These are phyloP conservation scores for Aelia acuminata DNA, from an alignment of 2,888 invertebrate species.

Conservation along the genomic window DNA sequence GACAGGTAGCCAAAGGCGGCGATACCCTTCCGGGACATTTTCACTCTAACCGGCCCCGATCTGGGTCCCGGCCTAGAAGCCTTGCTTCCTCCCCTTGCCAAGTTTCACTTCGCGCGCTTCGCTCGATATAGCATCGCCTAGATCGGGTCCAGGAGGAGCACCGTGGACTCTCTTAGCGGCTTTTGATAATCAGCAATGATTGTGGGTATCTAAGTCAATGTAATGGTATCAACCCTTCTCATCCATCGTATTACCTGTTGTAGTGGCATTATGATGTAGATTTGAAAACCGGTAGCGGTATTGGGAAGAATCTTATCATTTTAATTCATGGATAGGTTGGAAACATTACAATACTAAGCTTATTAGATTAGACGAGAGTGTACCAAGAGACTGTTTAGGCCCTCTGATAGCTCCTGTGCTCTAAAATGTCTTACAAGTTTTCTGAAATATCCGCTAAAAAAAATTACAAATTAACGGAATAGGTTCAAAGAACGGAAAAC, in stretches of 20 bases:
- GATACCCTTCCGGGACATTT: slow-evolving; percentile 28
- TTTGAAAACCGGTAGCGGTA: background rate
- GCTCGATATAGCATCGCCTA: slow-evolving; percentile 19
- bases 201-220: background rate
- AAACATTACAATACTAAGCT: too few relatives aligned
- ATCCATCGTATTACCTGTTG: background rate
- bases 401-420: too few relatives aligned
- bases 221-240: background rate
- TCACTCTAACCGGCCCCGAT: slow-evolving; percentile 33
- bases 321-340: too few relatives aligned
- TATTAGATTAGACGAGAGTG: too few relatives aligned
- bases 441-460: too few relatives aligned
- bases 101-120: slow-evolving; percentile 27
- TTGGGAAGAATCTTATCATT: too few relatives aligned
- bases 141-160: background rate
- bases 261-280: background rate
- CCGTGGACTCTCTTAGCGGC: background rate
- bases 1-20: slow-evolving; percentile 3
- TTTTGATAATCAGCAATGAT: background rate
- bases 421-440: too few relatives aligned
- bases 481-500: too few relatives aligned
- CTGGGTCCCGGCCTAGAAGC: slow-evolving; percentile 47
- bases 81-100: background rate
- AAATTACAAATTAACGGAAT: too few relatives aligned
- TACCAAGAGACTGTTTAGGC: too few relatives aligned